Conservation (phyloP, 2,113 vertebrate species). For the Tragelaphus strepsiceros region DNA sequence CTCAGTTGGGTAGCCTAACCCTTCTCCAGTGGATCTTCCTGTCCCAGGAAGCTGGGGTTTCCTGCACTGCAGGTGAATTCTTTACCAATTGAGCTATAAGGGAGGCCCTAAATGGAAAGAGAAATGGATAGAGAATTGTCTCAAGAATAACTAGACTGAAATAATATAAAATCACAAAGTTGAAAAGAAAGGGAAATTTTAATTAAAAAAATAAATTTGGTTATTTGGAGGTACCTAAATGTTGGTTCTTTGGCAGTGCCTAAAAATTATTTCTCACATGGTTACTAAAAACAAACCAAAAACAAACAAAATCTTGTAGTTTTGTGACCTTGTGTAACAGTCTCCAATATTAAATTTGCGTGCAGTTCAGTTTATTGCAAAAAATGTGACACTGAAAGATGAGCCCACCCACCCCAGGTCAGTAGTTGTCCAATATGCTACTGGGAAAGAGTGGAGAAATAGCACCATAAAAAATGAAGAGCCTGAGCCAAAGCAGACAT, state of each 20-base stretch:
- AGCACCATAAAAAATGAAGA: background rate
- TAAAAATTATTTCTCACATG: background rate
- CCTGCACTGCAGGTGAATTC: background rate
- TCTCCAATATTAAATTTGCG: background rate
- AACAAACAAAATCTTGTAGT: background rate
- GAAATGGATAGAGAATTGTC: background rate
- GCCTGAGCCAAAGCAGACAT: background rate
- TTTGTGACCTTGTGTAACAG: background rate
- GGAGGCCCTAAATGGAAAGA: background rate
- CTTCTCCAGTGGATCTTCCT: background rate
- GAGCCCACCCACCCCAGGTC: background rate
- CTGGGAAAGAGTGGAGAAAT: background rate
- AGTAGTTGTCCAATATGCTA: background rate
- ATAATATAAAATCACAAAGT: background rate
- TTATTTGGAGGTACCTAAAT: background rate
- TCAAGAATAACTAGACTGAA: background rate
- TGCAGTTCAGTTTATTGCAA: background rate
- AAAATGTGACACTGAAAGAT: background rate
- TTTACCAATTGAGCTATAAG: background rate
- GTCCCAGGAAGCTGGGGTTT: background rate
- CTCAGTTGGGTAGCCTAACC: background rate
- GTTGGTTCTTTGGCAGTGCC: background rate
- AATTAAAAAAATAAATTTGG: background rate
- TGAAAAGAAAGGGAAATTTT: background rate
- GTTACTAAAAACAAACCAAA: background rate